Percentiles rank a stretch among this genome's conserved stretches.
phyloP scores from a whole-genome alignment of 2,797 vertebrate genomes.

The Sebastes kiyomatsui region DNA sequence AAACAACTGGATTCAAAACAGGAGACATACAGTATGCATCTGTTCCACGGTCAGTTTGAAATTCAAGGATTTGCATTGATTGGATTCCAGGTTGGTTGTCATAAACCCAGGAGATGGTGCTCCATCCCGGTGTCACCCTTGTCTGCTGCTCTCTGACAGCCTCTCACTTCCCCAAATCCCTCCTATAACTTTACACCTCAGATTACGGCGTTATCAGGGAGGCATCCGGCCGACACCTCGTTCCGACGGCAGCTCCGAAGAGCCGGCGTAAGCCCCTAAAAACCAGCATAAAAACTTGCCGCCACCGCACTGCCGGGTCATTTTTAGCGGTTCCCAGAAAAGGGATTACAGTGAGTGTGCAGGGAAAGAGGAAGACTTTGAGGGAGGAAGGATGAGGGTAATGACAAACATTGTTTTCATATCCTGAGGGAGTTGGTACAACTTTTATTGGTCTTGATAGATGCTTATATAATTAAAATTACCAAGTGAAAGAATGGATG shows the following conservation, averaged over 20 bases:
- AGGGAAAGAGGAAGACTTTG: slow-evolving; percentile 41
- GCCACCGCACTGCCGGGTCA: slow-evolving; percentile 48
- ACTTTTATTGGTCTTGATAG: slow-evolving; percentile 16
- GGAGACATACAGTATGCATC: neutral
- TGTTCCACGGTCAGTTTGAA: neutral
- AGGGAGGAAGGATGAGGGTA: slow-evolving; percentile 28
- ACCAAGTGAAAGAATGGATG: slow-evolving; percentile 36
- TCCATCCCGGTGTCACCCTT: slow-evolving; percentile 16
- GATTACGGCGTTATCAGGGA: slow-evolving; percentile 71
- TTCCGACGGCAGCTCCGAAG: slow-evolving; percentile 67
- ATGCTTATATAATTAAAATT: slow-evolving; percentile 8
- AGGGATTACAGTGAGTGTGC: slow-evolving; percentile 76
- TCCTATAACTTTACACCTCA: slow-evolving; percentile 76
- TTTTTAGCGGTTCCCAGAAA: slow-evolving; percentile 74
- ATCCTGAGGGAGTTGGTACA: neutral
- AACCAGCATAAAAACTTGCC: slow-evolving; percentile 62
- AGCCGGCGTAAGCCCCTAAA: slow-evolving; percentile 65
- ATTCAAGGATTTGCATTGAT: slow-evolving; percentile 3
- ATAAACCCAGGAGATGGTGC: slow-evolving; percentile 1
- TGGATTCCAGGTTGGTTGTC: neutral
- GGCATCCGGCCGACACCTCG: slow-evolving; percentile 70
- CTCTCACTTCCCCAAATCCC: slow-evolving; percentile 73
- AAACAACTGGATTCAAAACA: neutral
- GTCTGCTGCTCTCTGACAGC: slow-evolving; percentile 61
- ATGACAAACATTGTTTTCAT: slow-evolving; percentile 28